phyloP scores from a whole-genome alignment of 2,888 invertebrate species.

The Steinernema carpocapsae region DNA sequence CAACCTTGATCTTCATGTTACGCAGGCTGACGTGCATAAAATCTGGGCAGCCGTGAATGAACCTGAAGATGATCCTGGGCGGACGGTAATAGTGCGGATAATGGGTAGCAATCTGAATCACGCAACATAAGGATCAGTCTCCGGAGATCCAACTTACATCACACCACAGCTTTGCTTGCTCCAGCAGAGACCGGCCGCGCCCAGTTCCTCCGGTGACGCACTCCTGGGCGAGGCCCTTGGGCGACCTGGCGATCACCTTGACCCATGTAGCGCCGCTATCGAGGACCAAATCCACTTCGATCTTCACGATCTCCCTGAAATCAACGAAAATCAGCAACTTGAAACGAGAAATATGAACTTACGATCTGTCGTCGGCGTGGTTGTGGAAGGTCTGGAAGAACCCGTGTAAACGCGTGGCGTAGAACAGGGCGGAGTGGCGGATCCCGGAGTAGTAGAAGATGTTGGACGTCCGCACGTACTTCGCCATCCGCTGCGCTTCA shows the following conservation, averaged over 20 bases:
- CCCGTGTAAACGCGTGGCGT: background rate
- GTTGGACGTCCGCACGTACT: constrained; percentile 25
- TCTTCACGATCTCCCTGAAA: constrained; percentile 12
- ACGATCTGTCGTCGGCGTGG: constrained; percentile 11
- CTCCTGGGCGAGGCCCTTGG: constrained; percentile 49
- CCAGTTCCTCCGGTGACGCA: constrained; percentile 46
- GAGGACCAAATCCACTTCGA: constrained; percentile 28
- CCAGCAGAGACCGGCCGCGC: constrained; percentile 38
- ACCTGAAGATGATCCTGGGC: constrained; percentile 47
- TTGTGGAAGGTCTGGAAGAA: constrained; percentile 40
- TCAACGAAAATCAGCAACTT: no score
- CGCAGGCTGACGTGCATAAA: constrained; percentile 48
- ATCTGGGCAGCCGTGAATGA: constrained; percentile 50
- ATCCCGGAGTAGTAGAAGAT: constrained; percentile 26
- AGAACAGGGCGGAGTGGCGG: constrained; percentile 43
- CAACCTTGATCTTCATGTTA: constrained; percentile 47
- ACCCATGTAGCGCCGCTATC: constrained; percentile 36
- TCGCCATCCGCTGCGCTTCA: background rate
- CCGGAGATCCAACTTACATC: constrained; percentile 30
- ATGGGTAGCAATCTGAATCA: constrained; percentile 35
- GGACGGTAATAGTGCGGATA: constrained; percentile 44
- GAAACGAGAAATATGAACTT: background rate
- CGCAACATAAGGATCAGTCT: background rate
- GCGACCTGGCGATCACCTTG: constrained; percentile 49
- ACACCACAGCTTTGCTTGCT: constrained; percentile 45